Evolutionary conservation across 2,797 vertebrate species (phyloP).

Genomic region (Gambusia yucatana): DNA sequence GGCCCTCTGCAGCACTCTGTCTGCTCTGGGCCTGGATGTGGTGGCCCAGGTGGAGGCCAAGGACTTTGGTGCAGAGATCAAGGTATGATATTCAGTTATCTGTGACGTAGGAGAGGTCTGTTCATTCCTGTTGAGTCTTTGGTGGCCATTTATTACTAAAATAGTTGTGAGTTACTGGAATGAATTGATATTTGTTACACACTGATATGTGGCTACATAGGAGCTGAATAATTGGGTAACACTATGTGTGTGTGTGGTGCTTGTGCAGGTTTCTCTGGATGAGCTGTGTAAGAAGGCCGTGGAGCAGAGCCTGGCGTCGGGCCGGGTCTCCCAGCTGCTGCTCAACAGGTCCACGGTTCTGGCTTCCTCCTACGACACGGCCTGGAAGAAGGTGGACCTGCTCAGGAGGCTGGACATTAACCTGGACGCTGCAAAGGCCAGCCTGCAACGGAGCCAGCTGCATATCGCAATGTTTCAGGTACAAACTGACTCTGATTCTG

Average conservation of each 20-base stretch:
- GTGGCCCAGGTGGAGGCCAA: slow-evolving; percentile 95
- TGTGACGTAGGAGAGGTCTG: neutral
- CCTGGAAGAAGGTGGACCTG: slow-evolving; percentile 97
- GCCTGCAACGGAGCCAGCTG: slow-evolving; percentile 93
- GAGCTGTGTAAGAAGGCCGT: slow-evolving; percentile 95
- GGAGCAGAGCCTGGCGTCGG: slow-evolving; percentile 91
- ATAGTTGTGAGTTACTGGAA: too few relatives aligned
- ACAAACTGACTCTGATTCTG: neutral
- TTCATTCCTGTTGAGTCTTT: neutral
- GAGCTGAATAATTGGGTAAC: too few relatives aligned
- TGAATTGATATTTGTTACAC: too few relatives aligned
- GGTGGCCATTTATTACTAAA: neutral
- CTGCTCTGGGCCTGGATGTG: slow-evolving; percentile 91
- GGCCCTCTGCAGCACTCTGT: slow-evolving; percentile 93
- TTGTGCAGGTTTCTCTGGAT: slow-evolving; percentile 88
- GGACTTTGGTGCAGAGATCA: slow-evolving; percentile 95
- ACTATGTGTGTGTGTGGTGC: neutral
- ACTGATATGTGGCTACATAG: too few relatives aligned
- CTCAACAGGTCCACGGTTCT: slow-evolving; percentile 94
- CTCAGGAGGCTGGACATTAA: slow-evolving; percentile 91
- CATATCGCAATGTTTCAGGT: slow-evolving; percentile 99
- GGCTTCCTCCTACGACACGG: slow-evolving; percentile 94
- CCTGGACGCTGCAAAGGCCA: slow-evolving; percentile 92
- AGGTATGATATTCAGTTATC: slow-evolving; percentile 59
- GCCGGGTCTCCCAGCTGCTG: slow-evolving; percentile 90